Evolutionary conservation across 2,797 vertebrate species (phyloP).

Genomic region (Cossypha niveicapilla): DNA sequence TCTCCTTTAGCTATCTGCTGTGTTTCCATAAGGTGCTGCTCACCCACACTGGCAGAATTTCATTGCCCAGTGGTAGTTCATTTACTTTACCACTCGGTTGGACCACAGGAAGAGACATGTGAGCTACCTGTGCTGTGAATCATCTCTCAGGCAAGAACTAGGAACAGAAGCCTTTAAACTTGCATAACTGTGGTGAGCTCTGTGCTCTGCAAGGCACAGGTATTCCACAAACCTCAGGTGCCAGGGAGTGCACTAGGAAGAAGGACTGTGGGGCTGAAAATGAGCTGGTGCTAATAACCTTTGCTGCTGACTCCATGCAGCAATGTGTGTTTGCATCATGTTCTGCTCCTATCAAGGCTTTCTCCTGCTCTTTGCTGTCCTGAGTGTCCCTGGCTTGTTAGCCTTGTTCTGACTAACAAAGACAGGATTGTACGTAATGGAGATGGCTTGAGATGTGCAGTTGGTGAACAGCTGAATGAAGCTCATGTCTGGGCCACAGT

Average conservation of each 20-base stretch:
- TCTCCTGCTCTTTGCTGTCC: neutral
- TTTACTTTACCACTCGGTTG: accelerated
- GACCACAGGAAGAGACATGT: neutral
- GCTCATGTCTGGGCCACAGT: accelerated
- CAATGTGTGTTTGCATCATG: accelerated
- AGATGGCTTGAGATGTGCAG: neutral
- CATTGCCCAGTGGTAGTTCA: neutral
- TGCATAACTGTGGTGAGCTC: neutral
- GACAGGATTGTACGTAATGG: neutral
- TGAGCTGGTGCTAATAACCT: neutral
- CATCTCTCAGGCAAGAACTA: neutral
- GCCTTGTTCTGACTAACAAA: neutral
- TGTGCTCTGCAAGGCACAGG: neutral
- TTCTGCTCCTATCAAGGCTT: neutral
- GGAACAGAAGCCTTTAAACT: neutral
- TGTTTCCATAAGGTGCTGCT: accelerated
- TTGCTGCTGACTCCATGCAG: accelerated
- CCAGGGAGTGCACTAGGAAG: neutral
- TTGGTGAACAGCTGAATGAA: neutral
- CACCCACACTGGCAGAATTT: neutral
- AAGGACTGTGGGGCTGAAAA: neutral
- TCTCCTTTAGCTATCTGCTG: accelerated
- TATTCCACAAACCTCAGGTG: neutral
- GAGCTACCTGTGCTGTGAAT: neutral
- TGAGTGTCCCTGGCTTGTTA: neutral